These are phyloP conservation scores for Grammomys dolichurus DNA, from an alignment of 2,113 vertebrate genomes.

Conservation along the genomic window DNA sequence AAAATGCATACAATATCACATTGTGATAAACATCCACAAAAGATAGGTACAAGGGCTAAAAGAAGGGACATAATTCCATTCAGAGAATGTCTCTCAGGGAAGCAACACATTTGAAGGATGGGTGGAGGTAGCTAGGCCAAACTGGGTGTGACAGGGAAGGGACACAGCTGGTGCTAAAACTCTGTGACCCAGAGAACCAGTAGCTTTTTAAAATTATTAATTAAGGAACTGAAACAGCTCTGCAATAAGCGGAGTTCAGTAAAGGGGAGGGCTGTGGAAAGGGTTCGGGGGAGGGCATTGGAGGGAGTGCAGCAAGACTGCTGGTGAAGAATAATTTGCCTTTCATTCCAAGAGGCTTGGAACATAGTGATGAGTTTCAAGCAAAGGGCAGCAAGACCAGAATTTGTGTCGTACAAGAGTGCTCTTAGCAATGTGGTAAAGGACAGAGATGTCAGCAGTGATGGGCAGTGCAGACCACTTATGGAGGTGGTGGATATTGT, in stretches of 20 bases:
- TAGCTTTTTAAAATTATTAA: background rate
- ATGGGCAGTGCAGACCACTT: background rate
- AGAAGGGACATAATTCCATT: background rate
- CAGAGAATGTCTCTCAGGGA: background rate
- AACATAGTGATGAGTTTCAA: background rate
- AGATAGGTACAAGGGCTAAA: background rate
- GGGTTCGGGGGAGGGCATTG: background rate
- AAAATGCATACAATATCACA: background rate
- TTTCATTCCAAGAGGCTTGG: background rate
- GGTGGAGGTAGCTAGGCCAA: background rate
- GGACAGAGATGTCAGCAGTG: background rate
- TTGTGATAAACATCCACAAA: background rate
- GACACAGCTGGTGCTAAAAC: conserved; percentile 48
- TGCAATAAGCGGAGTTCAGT: background rate
- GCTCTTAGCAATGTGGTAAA: background rate
- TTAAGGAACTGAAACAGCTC: conserved; percentile 73
- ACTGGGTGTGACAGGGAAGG: background rate
- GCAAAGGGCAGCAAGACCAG: background rate
- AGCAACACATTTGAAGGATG: background rate
- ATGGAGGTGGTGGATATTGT: accelerated
- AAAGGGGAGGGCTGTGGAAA: background rate
- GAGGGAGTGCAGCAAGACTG: too few species aligned
- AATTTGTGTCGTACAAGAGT: background rate
- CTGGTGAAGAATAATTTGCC: background rate
- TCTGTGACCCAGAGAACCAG: background rate